Evolutionary conservation across 2,113 vertebrate species (phyloP).

Genomic region (Thalassarche chlororhynchos): DNA sequence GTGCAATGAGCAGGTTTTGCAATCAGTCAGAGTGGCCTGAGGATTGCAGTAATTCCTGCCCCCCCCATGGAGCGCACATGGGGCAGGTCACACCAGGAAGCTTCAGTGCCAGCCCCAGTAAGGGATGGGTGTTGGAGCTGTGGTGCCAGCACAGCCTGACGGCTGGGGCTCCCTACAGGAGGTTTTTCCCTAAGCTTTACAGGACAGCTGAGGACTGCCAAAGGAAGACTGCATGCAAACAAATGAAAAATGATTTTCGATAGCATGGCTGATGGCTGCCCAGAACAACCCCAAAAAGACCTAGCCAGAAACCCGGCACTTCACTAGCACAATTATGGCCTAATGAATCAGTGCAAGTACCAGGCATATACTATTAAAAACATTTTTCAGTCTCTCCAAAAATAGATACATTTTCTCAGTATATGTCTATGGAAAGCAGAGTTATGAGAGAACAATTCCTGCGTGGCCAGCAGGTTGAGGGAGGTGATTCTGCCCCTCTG

Average conservation of each 20-base stretch:
- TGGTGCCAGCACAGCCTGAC: not conserved
- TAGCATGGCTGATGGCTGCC: not conserved
- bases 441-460: not conserved
- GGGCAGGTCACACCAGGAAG: not conserved
- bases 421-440: not conserved
- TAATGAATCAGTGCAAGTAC: not conserved
- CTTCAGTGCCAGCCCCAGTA: not conserved
- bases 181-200: not conserved
- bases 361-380: not conserved
- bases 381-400: not conserved
- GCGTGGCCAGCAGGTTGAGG: too few species aligned
- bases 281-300: not conserved
- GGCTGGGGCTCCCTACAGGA: not conserved
- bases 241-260: not conserved
- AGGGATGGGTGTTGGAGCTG: not conserved
- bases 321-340: not conserved
- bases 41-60: not conserved
- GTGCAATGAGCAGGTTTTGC: not conserved
- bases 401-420: not conserved
- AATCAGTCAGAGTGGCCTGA: not conserved
- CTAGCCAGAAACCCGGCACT: not conserved
- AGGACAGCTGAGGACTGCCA: not conserved
- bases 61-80: rapidly evolving
- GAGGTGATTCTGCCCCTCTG: too few species aligned
- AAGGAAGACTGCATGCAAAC: not conserved